Evolutionary conservation across 2,113 vertebrate genomes (phyloP), one percentile per base, ranked within the genome.

Genomic region (Neogale vison): DNA sequence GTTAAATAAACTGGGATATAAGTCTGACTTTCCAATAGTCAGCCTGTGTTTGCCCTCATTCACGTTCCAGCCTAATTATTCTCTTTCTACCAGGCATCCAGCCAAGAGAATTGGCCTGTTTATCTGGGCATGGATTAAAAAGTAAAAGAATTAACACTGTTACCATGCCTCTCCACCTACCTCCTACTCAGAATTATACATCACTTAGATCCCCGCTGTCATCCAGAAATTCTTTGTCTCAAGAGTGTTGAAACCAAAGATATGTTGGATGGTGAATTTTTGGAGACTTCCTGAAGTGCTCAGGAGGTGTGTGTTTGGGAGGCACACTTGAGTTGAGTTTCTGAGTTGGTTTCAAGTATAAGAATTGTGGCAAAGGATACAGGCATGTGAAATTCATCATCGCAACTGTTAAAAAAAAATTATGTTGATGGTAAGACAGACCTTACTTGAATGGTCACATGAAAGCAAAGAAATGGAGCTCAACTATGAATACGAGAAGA

Each of bases 121-220:
- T 36, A 42, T 47, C 20, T 77, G 45, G 23, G 1, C 18, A 8
- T 5, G 5, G 20, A 50, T 57, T 39, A 63, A 82, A 83, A 76
- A 59, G 4, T 50, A 47, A 3, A 8, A 15, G 12, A 69, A 76
- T 1, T 4, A 15, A 15, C 3, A 45, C 1, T 4, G 4, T 1
- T 63, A 17, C 4, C 50, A 47, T 69, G 29, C 11, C 39, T 29
- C 9, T 45, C 31, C 7, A 34, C 9, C 3, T 29, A 23, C 4
- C 10, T 45, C 29, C 7, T 76, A 17, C 21, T 87, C 36, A 36
- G 10, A n/a, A n/a, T 42, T 79, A 39, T 74, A 2, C 0, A 15
- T 59, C 47, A 87, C 24, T 50, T 31, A 59, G 26, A 39, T 31
- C 18, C 0, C 0, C 36, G 34, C 67, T 6, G 2, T 71, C 55